Evolutionary conservation across 1,140 invertebrate species (phyloP), one percentile per base, ranked within the genome.

Genomic region (Eupristina koningsbergeri): DNA sequence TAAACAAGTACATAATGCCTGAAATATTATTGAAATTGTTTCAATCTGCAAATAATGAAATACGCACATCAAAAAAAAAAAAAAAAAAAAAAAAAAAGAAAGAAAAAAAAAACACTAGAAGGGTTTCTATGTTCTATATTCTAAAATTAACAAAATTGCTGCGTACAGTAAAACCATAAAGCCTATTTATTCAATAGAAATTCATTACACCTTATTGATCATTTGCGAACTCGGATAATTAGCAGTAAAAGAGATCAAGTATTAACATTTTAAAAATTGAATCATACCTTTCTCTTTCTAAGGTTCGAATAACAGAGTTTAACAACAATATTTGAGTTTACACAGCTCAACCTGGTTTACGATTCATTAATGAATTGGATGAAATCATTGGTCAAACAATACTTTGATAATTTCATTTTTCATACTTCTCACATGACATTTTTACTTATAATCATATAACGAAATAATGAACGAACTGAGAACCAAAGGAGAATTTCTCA

Each of bases 321-420:
- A 17, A 71, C 34, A 71, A 71, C n/a, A 71, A 71, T 41, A 71
- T 71, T 26, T 71, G 67, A 71, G 67, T 71, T 71, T 71, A 41
- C 67, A 41, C 67, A 41, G 67, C n/a, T 17, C 11, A 41, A 41
- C 36, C 67, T 6, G 36, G 39, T 71, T 69, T 41, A 71, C 36
- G 67, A 41, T 41, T 36, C 67, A 71, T 71, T 71, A 71, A 71
- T 41, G 39, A 41, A 34, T 71, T 41, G 67, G 36, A 71, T 71
- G 67, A 71, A 71, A 71, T 71, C 67, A 71, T 41, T 58, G 53
- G 53, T 58, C 53, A 58, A 58, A 22, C 19, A 58, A 9, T 58
- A 58, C 53, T 31, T 71, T 71, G 36, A n/a, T 71, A 71, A 71
- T 71, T 17, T 58, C 53, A 19, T 19, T 1, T 34, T 64, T 11